A percentile compares a stretch with the other conserved stretches of the same genome.
These are phyloP conservation scores for Chloroclystis v-ata DNA, from an alignment of 2,888 invertebrate species.

Conservation along the genomic window DNA sequence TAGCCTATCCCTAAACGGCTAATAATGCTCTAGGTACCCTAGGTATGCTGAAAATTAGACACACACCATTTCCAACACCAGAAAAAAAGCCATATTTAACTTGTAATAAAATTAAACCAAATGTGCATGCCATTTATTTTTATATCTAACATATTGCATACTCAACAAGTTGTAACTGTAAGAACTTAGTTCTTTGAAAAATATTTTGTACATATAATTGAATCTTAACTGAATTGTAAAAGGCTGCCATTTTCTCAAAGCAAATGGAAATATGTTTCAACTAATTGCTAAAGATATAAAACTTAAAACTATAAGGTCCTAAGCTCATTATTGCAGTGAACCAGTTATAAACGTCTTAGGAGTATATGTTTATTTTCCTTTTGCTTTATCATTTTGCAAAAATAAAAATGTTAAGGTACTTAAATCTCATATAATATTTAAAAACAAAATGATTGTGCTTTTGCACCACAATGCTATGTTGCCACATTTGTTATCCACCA, in stretches of 20 bases:
- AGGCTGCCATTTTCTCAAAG: background rate
- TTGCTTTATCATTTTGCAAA: too few relatives aligned
- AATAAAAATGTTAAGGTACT: too few relatives aligned
- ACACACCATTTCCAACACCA: too few relatives aligned
- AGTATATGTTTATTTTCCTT: too few relatives aligned
- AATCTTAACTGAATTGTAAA: background rate
- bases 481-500: too few relatives aligned
- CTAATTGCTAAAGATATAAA: constrained; percentile 16
- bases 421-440: too few relatives aligned
- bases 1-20: background rate
- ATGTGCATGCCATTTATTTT: constrained; percentile 8
- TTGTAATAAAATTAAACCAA: constrained; percentile 5
- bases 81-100: too few relatives aligned
- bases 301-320: constrained; percentile 21
- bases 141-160: constrained; percentile 12
- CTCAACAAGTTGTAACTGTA: constrained; percentile 10
- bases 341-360: too few relatives aligned
- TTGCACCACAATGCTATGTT: too few relatives aligned
- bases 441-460: too few relatives aligned
- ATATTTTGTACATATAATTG: constrained; percentile 12
- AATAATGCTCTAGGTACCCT: background rate
- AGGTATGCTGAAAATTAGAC: too few relatives aligned
- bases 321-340: constrained; percentile 11
- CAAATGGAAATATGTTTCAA: background rate
- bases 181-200: constrained; percentile 20